Base-by-base conservation (phyloP, 2,888 invertebrate genomes). In the Aleiodes leptofemur region DNA sequence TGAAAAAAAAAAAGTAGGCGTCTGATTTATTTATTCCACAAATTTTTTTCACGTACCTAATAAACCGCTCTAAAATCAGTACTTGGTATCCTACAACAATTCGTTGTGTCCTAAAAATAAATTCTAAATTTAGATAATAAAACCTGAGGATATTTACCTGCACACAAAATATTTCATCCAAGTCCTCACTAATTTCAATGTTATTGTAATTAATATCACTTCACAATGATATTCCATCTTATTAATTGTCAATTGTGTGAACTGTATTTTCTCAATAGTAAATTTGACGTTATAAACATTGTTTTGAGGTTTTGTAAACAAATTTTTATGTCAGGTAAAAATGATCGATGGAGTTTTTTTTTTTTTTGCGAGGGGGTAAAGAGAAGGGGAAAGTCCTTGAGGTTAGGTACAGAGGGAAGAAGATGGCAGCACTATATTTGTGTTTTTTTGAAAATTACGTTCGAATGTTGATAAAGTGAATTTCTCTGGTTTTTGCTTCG, bases 81-180 rank as follows among this genome's bases (percentile, higher is more conserved):
- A 82, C 82, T 69, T 29, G 38, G 8, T 68, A 34, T 68, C 68
- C 69, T 14, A 68, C 51, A 69, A 56, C 61, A 57, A 43, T 82
- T 82, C 83, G 87, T 86, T 86, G 82, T 84, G 83, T 86, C 82
- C 88, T 87, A 88, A 85, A 87, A 88, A 88, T 88, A 88, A 86
- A 85, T 84, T 83, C 84, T 85, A 84, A 84, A 83, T 85, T 86
- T 87, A 86, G 73, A 72, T 34, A 34, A 59, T n/a, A n/a, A 43
- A 43, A 43, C 43, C 43, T 72, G 34, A 51, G 59, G 16, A 14
- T 50, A 34, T 55, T 69, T 55, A 56, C 55, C 69, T 69, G 64
- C 43, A 61, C 43, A 43, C 43, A 55, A 55, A 55, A 16, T 55
- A 9, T n/a, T n/a, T 16, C 43, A 23, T 23, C 14, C 5, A 34